phyloP scores from a whole-genome alignment of 2,113 vertebrate species.

The Labeo rohita region DNA sequence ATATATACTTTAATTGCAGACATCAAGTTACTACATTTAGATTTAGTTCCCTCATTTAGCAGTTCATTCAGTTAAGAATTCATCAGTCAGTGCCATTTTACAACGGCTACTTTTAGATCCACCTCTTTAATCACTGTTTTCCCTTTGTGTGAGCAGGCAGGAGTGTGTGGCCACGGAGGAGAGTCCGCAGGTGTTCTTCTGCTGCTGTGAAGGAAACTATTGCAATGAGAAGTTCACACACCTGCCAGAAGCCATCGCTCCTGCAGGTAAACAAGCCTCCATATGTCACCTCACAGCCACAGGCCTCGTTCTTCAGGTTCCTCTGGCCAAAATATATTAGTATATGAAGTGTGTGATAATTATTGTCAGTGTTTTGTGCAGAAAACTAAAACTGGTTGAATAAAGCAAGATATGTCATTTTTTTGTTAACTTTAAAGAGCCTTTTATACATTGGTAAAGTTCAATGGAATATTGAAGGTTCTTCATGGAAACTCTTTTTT shows the following conservation, averaged over 20 bases:
- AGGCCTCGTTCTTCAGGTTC: not conserved
- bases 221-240: conserved; percentile 97
- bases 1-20: not conserved
- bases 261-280: conserved; percentile 57
- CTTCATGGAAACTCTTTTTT: too few species aligned
- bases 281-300: not conserved
- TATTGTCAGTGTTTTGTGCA: not conserved
- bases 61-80: not conserved
- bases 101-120: not conserved
- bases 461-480: too few species aligned
- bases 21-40: not conserved
- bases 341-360: too few species aligned
- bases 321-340: not conserved
- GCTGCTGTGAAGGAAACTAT: conserved; percentile 98
- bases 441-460: too few species aligned
- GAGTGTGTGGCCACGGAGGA: conserved; percentile 97
- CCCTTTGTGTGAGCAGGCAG: conserved; percentile 77
- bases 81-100: not conserved
- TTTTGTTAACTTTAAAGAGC: too few species aligned
- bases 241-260: conserved; percentile 86
- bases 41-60: not conserved
- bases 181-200: conserved; percentile 98
- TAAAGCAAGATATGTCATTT: too few species aligned
- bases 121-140: not conserved
- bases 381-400: too few species aligned